Evolutionary conservation across 2,113 vertebrate species (phyloP).

Genomic region (Nanorana parkeri): DNA sequence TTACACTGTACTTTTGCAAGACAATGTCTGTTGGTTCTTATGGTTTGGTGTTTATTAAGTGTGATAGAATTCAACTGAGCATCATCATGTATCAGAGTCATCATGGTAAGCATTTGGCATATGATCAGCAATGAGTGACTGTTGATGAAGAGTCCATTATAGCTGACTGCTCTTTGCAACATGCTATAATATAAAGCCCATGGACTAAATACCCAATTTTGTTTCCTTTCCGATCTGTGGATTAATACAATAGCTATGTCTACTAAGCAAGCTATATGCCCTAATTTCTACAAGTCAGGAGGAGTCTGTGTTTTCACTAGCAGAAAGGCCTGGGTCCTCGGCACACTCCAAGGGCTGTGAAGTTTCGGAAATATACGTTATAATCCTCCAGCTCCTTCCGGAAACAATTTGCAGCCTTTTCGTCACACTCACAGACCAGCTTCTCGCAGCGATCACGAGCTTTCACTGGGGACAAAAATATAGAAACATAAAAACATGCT

Average conservation of each 20-base stretch:
- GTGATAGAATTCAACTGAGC: too few relatives aligned
- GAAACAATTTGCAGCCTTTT: conserved; percentile 47
- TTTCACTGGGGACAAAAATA: conserved; percentile 53
- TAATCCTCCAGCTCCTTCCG: conserved; percentile 36
- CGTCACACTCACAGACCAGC: conserved; percentile 33
- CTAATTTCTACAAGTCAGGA: not conserved
- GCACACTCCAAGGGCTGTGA: conserved; percentile 29
- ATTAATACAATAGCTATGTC: conserved; percentile 1
- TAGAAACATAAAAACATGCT: not conserved
- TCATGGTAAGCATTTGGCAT: too few relatives aligned
- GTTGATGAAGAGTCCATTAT: too few relatives aligned
- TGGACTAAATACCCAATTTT: too few relatives aligned
- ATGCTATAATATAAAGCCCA: too few relatives aligned
- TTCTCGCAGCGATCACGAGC: conserved; percentile 57
- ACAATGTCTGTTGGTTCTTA: too few relatives aligned
- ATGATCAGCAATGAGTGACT: too few relatives aligned
- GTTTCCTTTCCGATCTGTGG: not conserved
- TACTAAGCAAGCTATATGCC: not conserved
- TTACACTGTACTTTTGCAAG: too few relatives aligned
- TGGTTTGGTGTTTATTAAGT: too few relatives aligned
- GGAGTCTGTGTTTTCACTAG: not conserved
- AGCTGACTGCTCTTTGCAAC: too few relatives aligned
- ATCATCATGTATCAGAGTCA: too few relatives aligned
- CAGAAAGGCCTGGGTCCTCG: conserved; percentile 47
- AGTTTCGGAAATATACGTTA: conserved; percentile 22